Base-by-base conservation (phyloP, 2,888 invertebrate genomes). In the Patella caerulea region DNA sequence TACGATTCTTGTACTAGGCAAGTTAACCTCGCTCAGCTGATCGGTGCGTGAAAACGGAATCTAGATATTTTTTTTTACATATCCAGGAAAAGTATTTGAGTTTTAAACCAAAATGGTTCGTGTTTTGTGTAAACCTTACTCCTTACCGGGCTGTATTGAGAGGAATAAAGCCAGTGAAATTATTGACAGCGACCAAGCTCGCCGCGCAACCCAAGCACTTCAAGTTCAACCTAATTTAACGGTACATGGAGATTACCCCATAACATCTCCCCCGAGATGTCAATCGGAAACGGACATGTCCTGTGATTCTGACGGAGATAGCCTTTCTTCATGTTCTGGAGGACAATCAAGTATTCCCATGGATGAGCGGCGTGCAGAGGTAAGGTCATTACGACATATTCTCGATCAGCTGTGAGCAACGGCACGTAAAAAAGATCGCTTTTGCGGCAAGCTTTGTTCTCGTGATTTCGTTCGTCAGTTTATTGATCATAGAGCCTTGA, bases 371-470 rank as follows among this genome's bases (percentile, higher is more conserved):
- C 65, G 24, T 65, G 65, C 65, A 24, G 65, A 65, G 65, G 65
- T 65, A 72, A 76, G 76, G 71, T 76, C 55, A 71, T 19, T 34
- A n/a, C 72, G 76, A 76, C 76, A 72, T 72, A 71, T 72, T 59
- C 72, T 55, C 71, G 71, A 75, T 75, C 75, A 75, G 75, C 75
- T 75, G 75, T 70, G 75, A 75, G 75, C 19, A 52, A 24, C 53
- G 17, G 71, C 70, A 71, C 75, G 71, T 70, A 71, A 24, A 70
- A 71, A 71, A 34, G 17, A 24, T 17, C 34, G 59, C 45, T 56
- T 29, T 59, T 74, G 59, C 45, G 34, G 45, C 45, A 45, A 45
- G 45, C 45, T 45, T 45, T 45, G 45, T 45, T 45, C 45, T 45
- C 1, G 45, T 9, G 7, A 7, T 7, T 45, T 9, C 45, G 45